Percentiles rank a stretch among this genome's conserved stretches.
phyloP scores from a whole-genome alignment of 2,797 vertebrate genomes.

The Melanotaenia parkinsoni region DNA sequence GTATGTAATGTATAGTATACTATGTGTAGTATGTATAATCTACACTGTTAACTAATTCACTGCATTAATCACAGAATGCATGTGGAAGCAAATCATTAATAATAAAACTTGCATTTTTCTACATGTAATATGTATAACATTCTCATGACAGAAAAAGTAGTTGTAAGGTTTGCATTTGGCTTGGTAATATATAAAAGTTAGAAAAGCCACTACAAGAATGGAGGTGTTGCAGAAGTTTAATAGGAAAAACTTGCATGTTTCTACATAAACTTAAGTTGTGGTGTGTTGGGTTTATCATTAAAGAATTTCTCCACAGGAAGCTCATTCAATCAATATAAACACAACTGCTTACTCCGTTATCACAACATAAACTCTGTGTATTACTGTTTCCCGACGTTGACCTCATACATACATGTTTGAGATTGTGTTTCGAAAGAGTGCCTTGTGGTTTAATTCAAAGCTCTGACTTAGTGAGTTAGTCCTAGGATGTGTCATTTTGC shows the following conservation, averaged over 20 bases:
- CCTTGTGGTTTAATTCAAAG: constrained; percentile 50
- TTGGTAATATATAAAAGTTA: neutral
- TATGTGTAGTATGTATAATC: neutral
- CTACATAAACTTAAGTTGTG: neutral
- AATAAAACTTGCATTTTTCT: neutral
- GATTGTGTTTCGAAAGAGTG: constrained; percentile 41
- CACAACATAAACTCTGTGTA: constrained; percentile 18
- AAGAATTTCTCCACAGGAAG: neutral
- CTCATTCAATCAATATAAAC: neutral
- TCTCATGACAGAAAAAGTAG: neutral
- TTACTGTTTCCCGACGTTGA: constrained; percentile 6
- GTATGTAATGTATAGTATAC: neutral
- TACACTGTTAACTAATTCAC: neutral
- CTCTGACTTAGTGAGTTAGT: constrained; percentile 57
- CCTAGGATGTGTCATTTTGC: constrained; percentile 54
- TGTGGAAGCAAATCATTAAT: neutral
- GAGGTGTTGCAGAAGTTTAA: neutral
- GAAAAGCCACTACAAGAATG: neutral
- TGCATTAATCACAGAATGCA: neutral
- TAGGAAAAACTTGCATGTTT: neutral
- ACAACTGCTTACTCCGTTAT: constrained; percentile 9
- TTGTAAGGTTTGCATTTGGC: neutral
- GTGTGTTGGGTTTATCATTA: neutral
- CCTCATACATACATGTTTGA: constrained; percentile 36
- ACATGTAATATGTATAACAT: neutral